A percentile compares a stretch with the other conserved stretches of the same genome.
Evolutionary conservation across 2,888 invertebrate species (phyloP).

Genomic region (Spilarctia lutea): DNA sequence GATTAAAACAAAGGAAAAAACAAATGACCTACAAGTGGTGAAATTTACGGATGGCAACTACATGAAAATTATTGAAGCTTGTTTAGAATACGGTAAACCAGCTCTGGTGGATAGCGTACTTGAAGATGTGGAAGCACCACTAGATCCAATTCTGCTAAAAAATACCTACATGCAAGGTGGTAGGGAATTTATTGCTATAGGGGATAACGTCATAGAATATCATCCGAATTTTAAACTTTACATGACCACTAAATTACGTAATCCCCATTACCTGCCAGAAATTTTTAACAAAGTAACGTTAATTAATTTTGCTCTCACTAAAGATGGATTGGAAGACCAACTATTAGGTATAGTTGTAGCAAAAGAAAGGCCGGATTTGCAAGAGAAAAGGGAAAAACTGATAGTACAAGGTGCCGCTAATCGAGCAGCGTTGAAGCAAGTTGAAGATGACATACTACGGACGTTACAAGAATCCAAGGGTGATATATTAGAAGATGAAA

Average conservation of each 20-base stretch:
- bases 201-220: slow-evolving; percentile 92
- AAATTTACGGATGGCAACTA: slow-evolving; percentile 92
- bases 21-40: slow-evolving; percentile 89
- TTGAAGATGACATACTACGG: slow-evolving; percentile 95
- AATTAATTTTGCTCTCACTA: slow-evolving; percentile 94
- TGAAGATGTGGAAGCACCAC: slow-evolving; percentile 92
- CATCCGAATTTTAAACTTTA: slow-evolving; percentile 92
- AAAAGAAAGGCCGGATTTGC: slow-evolving; percentile 94
- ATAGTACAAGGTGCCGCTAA: slow-evolving; percentile 93
- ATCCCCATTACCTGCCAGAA: slow-evolving; percentile 95
- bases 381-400: slow-evolving; percentile 92
- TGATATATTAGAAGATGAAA: slow-evolving; percentile 96
- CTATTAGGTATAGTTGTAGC: slow-evolving; percentile 94
- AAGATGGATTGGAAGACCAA: slow-evolving; percentile 94
- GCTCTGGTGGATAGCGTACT: slow-evolving; percentile 91
- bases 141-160: slow-evolving; percentile 92
- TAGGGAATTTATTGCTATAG: slow-evolving; percentile 91
- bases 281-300: slow-evolving; percentile 93
- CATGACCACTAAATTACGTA: slow-evolving; percentile 93
- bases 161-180: slow-evolving; percentile 91
- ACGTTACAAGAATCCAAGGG: slow-evolving; percentile 94
- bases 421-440: slow-evolving; percentile 92
- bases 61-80: slow-evolving; percentile 91
- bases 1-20: slow-evolving; percentile 94
- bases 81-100: slow-evolving; percentile 92